A percentile compares a stretch with the other conserved stretches of the same genome.
Evolutionary conservation across 2,113 vertebrate species (phyloP).

Genomic region (Pardalotus punctatus): DNA sequence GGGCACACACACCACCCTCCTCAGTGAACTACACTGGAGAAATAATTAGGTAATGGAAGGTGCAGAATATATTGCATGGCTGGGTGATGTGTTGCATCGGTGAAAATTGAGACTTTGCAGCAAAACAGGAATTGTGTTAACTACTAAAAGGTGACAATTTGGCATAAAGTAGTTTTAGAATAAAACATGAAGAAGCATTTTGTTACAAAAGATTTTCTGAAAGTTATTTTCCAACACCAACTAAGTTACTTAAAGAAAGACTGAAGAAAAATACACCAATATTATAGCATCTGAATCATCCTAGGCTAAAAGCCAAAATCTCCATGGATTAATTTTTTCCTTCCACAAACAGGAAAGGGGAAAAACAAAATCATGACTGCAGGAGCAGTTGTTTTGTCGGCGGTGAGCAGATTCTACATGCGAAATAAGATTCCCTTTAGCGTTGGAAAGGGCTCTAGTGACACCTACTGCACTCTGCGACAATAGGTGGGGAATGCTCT

Average conservation of each 20-base stretch:
- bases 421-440: not conserved
- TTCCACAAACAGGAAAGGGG: not conserved
- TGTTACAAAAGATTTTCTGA: not conserved
- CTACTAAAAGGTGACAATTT: not conserved
- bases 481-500: rapidly evolving
- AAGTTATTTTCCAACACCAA: not conserved
- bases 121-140: not conserved
- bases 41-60: not conserved
- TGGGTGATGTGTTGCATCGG: not conserved
- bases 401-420: not conserved
- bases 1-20: not conserved
- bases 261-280: not conserved
- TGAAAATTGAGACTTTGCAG: not conserved
- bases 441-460: constrained; percentile 55
- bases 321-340: not conserved
- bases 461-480: constrained; percentile 55
- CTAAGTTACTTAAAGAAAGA: not conserved
- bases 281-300: not conserved
- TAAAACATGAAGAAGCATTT: not conserved
- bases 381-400: not conserved
- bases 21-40: not conserved
- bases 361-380: not conserved
- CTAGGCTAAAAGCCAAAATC: not conserved
- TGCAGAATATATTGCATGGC: not conserved
- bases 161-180: not conserved